A percentile compares a stretch with the other conserved stretches of the same genome.
These are phyloP conservation scores for Cheirogaleus major DNA, from an alignment of 2,797 vertebrate species.

Conservation along the genomic window DNA sequence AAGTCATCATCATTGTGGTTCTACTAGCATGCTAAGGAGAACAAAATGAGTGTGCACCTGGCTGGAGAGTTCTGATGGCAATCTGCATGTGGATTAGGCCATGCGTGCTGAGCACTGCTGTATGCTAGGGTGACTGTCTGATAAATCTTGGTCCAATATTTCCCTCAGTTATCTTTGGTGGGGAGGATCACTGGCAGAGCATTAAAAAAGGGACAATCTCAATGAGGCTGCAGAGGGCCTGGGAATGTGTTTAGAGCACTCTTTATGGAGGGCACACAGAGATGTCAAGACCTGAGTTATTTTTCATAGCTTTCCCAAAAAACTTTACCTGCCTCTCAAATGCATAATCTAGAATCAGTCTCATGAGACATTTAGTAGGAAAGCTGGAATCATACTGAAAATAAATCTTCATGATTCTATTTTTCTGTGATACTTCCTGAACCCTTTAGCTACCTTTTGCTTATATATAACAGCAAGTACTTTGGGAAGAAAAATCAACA, in stretches of 20 bases:
- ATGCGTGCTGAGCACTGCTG: background rate
- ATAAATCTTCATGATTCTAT: background rate
- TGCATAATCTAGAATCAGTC: background rate
- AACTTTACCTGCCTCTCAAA: background rate
- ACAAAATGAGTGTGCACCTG: background rate
- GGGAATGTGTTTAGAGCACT: background rate
- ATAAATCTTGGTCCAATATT: background rate
- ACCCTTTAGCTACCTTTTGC: background rate
- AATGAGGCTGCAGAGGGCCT: background rate
- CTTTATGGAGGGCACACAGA: background rate
- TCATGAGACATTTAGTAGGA: background rate
- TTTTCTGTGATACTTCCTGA: background rate
- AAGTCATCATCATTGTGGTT: background rate
- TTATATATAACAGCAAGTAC: background rate
- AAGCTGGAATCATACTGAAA: background rate
- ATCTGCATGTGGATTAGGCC: background rate
- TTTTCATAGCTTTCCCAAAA: background rate
- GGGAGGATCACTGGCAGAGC: background rate
- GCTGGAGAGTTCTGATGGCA: background rate
- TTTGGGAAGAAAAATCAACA: background rate
- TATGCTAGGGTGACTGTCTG: background rate
- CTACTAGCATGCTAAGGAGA: background rate
- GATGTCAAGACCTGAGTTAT: background rate
- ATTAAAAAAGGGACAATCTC: background rate
- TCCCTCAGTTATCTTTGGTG: background rate